Evolutionary conservation across 2,888 invertebrate genomes (phyloP).

Genomic region (Neria commutata): DNA sequence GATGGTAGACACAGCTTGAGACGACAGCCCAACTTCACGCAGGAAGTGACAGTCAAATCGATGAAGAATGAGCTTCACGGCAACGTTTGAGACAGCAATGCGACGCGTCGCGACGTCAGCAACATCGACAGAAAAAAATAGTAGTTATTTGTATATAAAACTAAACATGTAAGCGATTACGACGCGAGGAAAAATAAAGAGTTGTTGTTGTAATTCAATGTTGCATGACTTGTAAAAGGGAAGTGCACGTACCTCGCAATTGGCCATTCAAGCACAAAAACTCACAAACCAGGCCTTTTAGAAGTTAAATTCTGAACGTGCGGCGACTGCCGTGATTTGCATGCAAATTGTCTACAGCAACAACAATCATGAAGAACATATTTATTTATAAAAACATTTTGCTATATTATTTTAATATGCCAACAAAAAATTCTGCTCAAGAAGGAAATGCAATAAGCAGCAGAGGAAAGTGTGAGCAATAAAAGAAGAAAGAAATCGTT

Average conservation of each 20-base stretch:
- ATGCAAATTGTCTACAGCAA: neutral
- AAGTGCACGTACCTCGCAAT: neutral
- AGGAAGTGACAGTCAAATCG: constrained; percentile 1
- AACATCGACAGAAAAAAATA: too few relatives aligned
- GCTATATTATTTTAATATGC: too few relatives aligned
- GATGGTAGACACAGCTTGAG: too few relatives aligned
- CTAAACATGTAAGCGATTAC: neutral
- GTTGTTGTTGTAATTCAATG: too few relatives aligned
- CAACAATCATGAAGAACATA: too few relatives aligned
- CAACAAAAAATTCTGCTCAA: too few relatives aligned
- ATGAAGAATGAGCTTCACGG: neutral
- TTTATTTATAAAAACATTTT: too few relatives aligned
- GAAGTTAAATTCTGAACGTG: neutral
- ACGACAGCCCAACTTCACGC: too few relatives aligned
- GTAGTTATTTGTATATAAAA: neutral
- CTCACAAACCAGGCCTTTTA: constrained; percentile 1
- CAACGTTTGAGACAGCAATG: neutral
- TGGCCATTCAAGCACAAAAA: neutral
- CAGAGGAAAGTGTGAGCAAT: neutral
- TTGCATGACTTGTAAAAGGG: neutral
- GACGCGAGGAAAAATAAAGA: neutral
- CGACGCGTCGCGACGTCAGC: neutral
- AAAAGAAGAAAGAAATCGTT: neutral
- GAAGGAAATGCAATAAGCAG: neutral
- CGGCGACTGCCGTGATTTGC: neutral